Percentiles rank a stretch among this genome's conserved stretches.
Evolutionary conservation across 2,113 vertebrate species (phyloP).

Genomic region (Furnarius figulus): DNA sequence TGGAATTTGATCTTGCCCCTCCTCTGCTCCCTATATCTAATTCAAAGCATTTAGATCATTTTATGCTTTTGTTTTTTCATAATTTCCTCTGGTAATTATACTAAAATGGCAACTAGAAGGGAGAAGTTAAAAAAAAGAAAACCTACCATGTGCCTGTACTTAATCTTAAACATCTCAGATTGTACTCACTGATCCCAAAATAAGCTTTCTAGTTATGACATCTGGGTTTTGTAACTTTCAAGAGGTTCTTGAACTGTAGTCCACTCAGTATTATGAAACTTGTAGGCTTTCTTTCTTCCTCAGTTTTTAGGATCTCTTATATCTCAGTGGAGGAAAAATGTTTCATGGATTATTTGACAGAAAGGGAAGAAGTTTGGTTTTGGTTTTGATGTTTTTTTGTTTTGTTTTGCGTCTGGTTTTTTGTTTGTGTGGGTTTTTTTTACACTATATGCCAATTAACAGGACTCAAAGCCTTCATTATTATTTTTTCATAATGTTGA

Average conservation of each 20-base stretch:
- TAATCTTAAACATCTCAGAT: background rate
- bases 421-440: background rate
- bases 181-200: background rate
- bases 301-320: background rate
- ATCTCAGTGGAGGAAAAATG: background rate
- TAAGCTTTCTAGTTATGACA: background rate
- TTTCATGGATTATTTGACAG: background rate
- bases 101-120: background rate
- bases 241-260: background rate
- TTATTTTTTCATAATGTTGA: background rate
- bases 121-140: background rate
- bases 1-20: background rate
- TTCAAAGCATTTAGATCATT: background rate
- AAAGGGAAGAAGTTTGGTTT: background rate
- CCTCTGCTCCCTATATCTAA: background rate
- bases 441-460: fast-evolving
- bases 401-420: too few species aligned
- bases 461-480: background rate
- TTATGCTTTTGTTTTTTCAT: background rate
- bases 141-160: background rate
- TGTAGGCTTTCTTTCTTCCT: background rate
- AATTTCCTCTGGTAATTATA: background rate
- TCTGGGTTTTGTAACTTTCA: background rate
- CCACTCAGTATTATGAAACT: background rate
- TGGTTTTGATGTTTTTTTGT: too few species aligned